A percentile compares a stretch with the other conserved stretches of the same genome.
phyloP scores from a whole-genome alignment of 2,113 vertebrate species.

The Bos taurus region ARS-UCD2.0 NC_037336.1:40392501-40393000 shows the following conservation, averaged over 20 bases:
- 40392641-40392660: not conserved
- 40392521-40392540: not conserved
- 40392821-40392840: not conserved
- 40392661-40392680: not conserved
- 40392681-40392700: not conserved
- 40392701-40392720: not conserved
- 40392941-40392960: not conserved
- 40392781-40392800: not conserved
- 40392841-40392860: too few species aligned
- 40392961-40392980: not conserved
- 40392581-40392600: not conserved
- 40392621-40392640: not conserved
- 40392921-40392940: not conserved
- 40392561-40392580: not conserved
- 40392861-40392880: not conserved
- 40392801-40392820: not conserved
- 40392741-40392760: not conserved
- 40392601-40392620: not conserved
- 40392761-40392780: not conserved
- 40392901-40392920: not conserved
- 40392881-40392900: not conserved
- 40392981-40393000: not conserved
- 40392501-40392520: not conserved
- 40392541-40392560: not conserved
- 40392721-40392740: not conserved